These are phyloP conservation scores for Fundulus diaphanus DNA, from an alignment of 2,797 vertebrate genomes.

Conservation along the genomic window DNA sequence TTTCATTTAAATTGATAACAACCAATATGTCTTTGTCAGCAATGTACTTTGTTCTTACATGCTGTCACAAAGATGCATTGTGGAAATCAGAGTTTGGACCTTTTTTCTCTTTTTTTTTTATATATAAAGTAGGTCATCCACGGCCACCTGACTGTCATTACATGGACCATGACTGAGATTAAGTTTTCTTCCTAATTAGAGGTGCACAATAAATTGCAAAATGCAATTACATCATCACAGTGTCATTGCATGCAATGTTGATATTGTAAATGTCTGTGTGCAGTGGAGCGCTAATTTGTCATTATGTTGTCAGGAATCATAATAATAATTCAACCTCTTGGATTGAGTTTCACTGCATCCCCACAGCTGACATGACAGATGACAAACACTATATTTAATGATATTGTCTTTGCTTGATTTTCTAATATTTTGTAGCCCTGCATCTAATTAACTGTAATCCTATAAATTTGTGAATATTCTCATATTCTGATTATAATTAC, in stretches of 20 bases:
- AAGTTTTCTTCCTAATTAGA: not conserved
- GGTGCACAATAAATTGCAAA: not conserved
- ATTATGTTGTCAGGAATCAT: not conserved
- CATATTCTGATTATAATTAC: not conserved
- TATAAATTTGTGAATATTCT: not conserved
- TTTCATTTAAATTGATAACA: too few species aligned
- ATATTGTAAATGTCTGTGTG: not conserved
- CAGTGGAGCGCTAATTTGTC: not conserved
- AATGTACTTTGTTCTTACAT: too few species aligned
- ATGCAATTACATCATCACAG: not conserved
- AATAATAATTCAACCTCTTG: too few species aligned
- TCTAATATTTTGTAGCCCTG: not conserved
- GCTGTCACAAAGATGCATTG: too few species aligned
- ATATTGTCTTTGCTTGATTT: not conserved
- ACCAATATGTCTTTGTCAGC: too few species aligned
- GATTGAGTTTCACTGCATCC: not conserved
- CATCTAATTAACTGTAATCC: not conserved
- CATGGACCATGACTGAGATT: not conserved
- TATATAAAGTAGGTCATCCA: not conserved
- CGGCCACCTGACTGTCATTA: not conserved
- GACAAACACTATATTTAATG: not conserved
- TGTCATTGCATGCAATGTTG: too few species aligned
- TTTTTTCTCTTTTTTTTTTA: too few species aligned
- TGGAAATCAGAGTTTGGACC: not conserved
- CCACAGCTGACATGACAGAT: not conserved